Conservation (phyloP, 1,140 invertebrate genomes). For the Musca domestica region DNA sequence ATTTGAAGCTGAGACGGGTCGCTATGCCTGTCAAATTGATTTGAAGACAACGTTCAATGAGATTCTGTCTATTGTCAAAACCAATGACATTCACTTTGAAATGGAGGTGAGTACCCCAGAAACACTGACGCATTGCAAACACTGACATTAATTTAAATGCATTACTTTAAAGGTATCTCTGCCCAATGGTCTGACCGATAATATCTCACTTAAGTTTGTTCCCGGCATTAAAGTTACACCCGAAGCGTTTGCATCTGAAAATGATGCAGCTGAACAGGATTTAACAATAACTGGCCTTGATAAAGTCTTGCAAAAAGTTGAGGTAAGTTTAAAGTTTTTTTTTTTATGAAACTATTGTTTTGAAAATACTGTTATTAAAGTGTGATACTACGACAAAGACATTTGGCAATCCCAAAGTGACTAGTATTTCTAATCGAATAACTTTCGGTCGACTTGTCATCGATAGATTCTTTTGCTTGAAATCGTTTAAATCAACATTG, state of each 20-base stretch:
- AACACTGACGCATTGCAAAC: background rate
- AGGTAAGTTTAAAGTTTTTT: constrained; percentile 37
- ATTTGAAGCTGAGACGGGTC: constrained; percentile 37
- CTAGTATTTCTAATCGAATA: too few species aligned
- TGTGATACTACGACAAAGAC: background rate
- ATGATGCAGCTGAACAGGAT: constrained; percentile 43
- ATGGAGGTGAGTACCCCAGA: constrained; percentile 44
- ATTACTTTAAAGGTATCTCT: constrained; percentile 34
- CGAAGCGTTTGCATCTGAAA: constrained; percentile 31
- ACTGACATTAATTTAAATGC: constrained; percentile 5
- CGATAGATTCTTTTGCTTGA: too few species aligned
- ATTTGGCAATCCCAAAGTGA: background rate
- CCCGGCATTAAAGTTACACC: constrained; percentile 46
- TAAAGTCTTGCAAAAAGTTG: constrained; percentile 46
- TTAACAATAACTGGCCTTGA: constrained; percentile 49
- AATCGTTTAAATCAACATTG: too few species aligned
- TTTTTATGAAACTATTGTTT: too few species aligned
- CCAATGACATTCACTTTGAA: constrained; percentile 43
- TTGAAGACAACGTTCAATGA: constrained; percentile 39
- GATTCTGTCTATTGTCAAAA: constrained; percentile 40
- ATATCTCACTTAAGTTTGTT: constrained; percentile 47
- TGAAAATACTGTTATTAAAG: background rate
- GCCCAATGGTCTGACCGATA: constrained; percentile 42
- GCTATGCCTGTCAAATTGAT: constrained; percentile 43
- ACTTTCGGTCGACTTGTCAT: too few species aligned